Conservation (phyloP, 30 jellyfish, hydroid and myxozoan species). For the Hydra vulgaris region DNA sequence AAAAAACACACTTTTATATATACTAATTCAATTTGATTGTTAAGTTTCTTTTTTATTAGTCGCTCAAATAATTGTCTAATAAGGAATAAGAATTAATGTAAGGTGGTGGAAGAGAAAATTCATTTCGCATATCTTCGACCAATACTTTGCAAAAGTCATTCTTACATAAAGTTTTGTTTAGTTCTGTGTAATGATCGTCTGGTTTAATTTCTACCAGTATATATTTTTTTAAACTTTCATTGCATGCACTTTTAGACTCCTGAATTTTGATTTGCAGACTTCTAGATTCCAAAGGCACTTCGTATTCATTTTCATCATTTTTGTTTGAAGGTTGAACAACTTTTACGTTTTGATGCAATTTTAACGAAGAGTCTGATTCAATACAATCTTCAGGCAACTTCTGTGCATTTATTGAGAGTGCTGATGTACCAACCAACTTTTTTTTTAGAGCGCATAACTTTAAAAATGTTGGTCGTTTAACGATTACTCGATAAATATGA, state of each 20-base stretch:
- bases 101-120: neutral
- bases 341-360: neutral
- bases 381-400: neutral
- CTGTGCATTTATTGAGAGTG: neutral
- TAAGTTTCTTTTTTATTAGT: too few species aligned
- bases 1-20: too few species aligned
- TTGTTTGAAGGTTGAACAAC: too few species aligned
- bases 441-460: neutral
- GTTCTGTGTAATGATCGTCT: neutral
- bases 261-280: too few species aligned
- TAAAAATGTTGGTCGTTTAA: neutral
- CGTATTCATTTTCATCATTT: neutral
- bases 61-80: neutral
- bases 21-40: too few species aligned
- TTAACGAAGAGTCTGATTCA: neutral
- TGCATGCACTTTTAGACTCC: too few species aligned
- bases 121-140: neutral
- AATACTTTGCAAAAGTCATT: neutral
- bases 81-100: neutral
- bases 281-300: neutral
- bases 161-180: neutral
- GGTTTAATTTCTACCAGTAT: neutral
- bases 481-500: neutral
- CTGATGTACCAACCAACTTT: neutral
- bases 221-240: neutral